Conservation (phyloP, 2,113 vertebrate species). For the Argyrosomus japonicus region DNA sequence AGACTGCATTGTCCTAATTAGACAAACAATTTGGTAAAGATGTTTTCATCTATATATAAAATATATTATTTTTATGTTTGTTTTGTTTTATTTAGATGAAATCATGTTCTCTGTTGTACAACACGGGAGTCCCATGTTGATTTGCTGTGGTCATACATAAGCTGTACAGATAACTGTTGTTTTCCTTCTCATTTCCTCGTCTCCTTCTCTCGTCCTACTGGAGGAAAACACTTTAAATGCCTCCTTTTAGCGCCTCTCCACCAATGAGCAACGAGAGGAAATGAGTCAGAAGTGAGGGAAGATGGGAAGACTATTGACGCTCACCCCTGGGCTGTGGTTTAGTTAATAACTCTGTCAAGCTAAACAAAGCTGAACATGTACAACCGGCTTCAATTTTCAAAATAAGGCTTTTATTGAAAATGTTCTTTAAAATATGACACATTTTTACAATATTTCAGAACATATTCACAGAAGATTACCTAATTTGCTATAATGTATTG, state of each 20-base stretch:
- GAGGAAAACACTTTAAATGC: conserved; percentile 1
- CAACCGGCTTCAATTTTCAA: conserved; percentile 9
- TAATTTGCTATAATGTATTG: rapidly evolving
- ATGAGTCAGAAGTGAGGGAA: neutral
- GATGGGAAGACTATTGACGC: neutral
- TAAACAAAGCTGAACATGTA: neutral
- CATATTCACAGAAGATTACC: rapidly evolving
- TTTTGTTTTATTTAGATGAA: neutral
- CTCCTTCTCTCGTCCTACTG: conserved; percentile 16
- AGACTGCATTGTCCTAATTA: neutral
- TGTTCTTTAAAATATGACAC: rapidly evolving
- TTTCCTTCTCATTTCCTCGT: neutral
- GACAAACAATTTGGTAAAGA: too few relatives aligned
- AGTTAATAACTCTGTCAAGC: neutral
- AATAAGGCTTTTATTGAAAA: rapidly evolving
- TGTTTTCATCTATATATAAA: neutral
- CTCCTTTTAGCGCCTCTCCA: neutral
- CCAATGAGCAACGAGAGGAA: conserved; percentile 21
- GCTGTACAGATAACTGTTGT: neutral
- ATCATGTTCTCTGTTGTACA: neutral
- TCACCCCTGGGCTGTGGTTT: neutral
- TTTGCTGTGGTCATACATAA: neutral
- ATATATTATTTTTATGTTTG: neutral
- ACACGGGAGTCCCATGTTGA: neutral
- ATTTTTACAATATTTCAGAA: rapidly evolving